Evolutionary conservation across 2,797 vertebrate genomes (phyloP).

Genomic region (Orestias chungarensis): DNA sequence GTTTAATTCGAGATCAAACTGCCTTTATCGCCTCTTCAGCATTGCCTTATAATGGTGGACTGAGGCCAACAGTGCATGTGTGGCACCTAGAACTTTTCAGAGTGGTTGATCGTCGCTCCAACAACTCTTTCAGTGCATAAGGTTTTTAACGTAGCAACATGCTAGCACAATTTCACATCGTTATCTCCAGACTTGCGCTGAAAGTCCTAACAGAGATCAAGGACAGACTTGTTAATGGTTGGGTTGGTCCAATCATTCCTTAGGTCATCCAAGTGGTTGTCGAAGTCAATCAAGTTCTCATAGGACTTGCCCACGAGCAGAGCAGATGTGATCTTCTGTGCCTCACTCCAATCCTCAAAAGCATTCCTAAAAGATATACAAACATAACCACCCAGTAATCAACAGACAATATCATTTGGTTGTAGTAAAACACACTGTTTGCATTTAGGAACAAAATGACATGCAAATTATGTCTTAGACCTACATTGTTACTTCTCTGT

Average conservation of each 20-base stretch:
- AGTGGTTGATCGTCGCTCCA: slow-evolving; percentile 37
- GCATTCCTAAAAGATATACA: slow-evolving; percentile 81
- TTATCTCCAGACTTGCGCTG: slow-evolving; percentile 12
- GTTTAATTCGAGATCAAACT: slow-evolving; percentile 43
- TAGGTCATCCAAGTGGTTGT: slow-evolving; percentile 97
- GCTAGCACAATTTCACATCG: slow-evolving; percentile 50
- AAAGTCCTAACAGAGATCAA: slow-evolving; percentile 89
- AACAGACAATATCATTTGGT: neutral
- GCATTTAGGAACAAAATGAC: neutral
- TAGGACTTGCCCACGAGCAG: slow-evolving; percentile 92
- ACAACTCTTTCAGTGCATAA: slow-evolving; percentile 32
- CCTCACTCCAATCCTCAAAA: slow-evolving; percentile 96
- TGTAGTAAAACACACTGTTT: neutral
- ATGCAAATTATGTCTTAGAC: slow-evolving; percentile 54
- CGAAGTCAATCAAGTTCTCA: slow-evolving; percentile 94
- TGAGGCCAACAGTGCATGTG: slow-evolving; percentile 39
- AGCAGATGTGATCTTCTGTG: slow-evolving; percentile 90
- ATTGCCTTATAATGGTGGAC: slow-evolving; percentile 48
- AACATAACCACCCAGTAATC: slow-evolving; percentile 3
- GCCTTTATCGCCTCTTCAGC: slow-evolving; percentile 30
- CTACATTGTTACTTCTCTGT: slow-evolving; percentile 90
- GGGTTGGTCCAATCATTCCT: slow-evolving; percentile 99
- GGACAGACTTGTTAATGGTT: slow-evolving; percentile 95
- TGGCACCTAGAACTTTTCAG: slow-evolving; percentile 60
- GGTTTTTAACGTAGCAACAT: slow-evolving; percentile 55